These are phyloP conservation scores for Notoglanidium macrostoma DNA, from an alignment of 2,797 vertebrate species.

Conservation along the genomic window DNA sequence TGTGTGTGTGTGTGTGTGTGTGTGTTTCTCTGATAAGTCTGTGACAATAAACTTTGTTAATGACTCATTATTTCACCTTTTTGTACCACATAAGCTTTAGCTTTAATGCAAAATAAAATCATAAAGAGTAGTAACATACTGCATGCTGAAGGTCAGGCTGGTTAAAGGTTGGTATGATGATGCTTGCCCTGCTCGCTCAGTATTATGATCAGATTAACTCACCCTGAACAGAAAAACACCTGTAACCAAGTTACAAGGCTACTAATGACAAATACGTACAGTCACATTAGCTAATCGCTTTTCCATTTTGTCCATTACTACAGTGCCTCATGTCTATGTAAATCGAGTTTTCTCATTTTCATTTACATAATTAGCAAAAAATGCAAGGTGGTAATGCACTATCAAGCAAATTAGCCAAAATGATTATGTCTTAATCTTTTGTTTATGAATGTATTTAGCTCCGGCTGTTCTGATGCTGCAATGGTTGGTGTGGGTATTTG, in stretches of 20 bases:
- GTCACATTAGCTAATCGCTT: constrained; percentile 18
- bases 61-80: background rate
- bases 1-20: background rate
- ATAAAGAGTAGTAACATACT: constrained; percentile 8
- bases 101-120: constrained; percentile 9
- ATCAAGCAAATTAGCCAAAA: constrained; percentile 8
- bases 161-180: constrained; percentile 16
- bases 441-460: constrained; percentile 16
- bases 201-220: constrained; percentile 15
- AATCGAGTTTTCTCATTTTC: constrained; percentile 32
- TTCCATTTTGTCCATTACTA: constrained; percentile 26
- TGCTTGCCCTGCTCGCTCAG: background rate
- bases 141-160: background rate
- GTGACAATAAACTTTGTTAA: constrained; percentile 1
- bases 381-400: constrained; percentile 6
- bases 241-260: constrained; percentile 25
- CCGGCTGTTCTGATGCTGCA: constrained; percentile 13
- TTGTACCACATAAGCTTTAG: background rate
- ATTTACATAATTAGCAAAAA: constrained; percentile 27
- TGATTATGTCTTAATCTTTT: background rate
- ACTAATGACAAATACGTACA: constrained; percentile 25
- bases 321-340: constrained; percentile 8
- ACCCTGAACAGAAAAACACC: constrained; percentile 18
- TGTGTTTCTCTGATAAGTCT: background rate
- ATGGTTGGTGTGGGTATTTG: constrained; percentile 30